These are phyloP conservation scores for Aplidium turbinatum DNA, from an alignment of 23 tunicate genomes.

Conservation along the genomic window DNA sequence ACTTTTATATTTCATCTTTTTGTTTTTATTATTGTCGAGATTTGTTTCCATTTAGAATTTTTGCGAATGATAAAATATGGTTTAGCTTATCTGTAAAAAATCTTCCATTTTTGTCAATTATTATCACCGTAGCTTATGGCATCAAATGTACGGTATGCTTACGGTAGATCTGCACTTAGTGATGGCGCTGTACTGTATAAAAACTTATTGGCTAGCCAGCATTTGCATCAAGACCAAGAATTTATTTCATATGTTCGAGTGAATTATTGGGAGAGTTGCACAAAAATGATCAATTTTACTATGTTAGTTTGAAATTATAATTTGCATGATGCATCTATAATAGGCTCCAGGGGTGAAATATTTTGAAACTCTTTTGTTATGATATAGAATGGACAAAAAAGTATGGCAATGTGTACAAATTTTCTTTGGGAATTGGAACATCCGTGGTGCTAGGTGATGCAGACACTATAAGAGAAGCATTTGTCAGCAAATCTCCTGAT, in stretches of 20 bases:
- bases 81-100: neutral
- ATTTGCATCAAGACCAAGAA: no score
- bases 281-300: no score
- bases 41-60: neutral
- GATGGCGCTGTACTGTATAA: no score
- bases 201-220: no score
- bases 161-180: no score
- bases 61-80: no score
- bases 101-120: neutral
- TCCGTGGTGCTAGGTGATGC: slow-evolving; percentile 75
- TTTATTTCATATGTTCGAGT: no score
- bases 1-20: neutral
- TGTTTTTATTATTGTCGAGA: neutral
- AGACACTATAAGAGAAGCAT: slow-evolving; percentile 59
- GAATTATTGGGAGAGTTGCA: no score
- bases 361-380: neutral
- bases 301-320: no score
- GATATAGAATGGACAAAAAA: slow-evolving; percentile 67
- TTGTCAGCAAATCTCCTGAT: slow-evolving; percentile 55
- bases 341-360: no score
- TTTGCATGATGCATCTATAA: no score
- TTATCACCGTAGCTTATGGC: neutral
- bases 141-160: no score
- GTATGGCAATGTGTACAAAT: slow-evolving; percentile 61
- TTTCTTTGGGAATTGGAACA: slow-evolving; percentile 44